phyloP scores from a whole-genome alignment of 2,113 vertebrate genomes.

The Sander vitreus region DNA sequence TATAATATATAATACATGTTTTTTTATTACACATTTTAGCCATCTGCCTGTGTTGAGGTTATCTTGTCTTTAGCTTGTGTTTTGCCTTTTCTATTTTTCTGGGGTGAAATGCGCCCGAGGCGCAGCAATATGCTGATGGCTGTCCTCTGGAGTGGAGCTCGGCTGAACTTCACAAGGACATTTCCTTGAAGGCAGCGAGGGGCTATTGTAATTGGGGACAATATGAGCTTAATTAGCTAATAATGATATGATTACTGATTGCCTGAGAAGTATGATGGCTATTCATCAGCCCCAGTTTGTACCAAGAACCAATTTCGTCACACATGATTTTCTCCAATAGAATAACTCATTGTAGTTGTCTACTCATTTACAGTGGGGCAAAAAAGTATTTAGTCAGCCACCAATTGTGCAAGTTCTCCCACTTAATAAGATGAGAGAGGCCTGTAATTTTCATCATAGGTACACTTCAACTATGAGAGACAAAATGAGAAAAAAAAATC shows the following conservation, averaged over 20 bases:
- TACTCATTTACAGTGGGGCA: too few relatives aligned
- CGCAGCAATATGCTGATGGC: constrained; percentile 59
- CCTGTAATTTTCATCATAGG: too few relatives aligned
- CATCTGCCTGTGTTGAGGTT: constrained; percentile 1
- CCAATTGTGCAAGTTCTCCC: too few relatives aligned
- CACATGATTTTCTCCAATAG: constrained; percentile 1
- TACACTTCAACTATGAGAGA: too few relatives aligned
- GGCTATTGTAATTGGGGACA: constrained; percentile 53
- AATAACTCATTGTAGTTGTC: constrained; percentile 15
- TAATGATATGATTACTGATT: constrained; percentile 60
- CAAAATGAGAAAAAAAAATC: too few relatives aligned
- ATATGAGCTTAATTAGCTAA: constrained; percentile 62
- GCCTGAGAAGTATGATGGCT: constrained; percentile 22
- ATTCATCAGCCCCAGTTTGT: constrained; percentile 31
- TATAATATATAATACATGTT: neutral
- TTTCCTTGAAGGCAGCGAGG: constrained; percentile 62
- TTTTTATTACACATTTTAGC: neutral
- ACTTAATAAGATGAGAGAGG: too few relatives aligned
- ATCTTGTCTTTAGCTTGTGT: constrained; percentile 47
- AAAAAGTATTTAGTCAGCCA: too few relatives aligned
- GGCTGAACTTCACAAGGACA: constrained; percentile 74
- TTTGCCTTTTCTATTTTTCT: constrained; percentile 32
- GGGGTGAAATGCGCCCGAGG: constrained; percentile 54
- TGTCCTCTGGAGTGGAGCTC: constrained; percentile 51
- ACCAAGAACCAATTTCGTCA: neutral